Conservation (phyloP, 2,113 vertebrate genomes). For the Agelaius phoeniceus region DNA sequence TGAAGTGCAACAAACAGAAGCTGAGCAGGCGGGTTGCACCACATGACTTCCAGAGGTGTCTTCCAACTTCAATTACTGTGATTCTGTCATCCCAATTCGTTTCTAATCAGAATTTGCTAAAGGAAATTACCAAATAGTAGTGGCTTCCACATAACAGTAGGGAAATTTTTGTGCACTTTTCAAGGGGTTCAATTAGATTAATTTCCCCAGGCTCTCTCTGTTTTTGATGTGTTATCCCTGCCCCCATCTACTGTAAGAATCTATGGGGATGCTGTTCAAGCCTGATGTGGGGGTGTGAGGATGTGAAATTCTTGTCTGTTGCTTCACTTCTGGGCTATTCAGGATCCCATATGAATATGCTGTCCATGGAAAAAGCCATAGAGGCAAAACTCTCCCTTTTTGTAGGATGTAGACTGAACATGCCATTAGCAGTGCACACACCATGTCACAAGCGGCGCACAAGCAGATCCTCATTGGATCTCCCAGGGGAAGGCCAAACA, state of each 20-base stretch:
- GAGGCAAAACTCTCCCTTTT: neutral
- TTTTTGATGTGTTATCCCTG: neutral
- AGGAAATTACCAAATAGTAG: neutral
- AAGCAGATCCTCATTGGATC: rapidly evolving
- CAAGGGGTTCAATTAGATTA: neutral
- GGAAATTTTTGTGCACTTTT: neutral
- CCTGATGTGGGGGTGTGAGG: neutral
- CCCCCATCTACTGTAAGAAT: neutral
- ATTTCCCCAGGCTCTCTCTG: neutral
- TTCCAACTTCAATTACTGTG: neutral
- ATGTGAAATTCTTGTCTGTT: neutral
- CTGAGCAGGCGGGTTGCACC: neutral
- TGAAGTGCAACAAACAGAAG: neutral
- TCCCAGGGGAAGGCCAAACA: neutral
- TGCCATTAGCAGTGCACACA: rapidly evolving
- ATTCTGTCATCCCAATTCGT: neutral
- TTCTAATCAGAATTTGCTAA: neutral
- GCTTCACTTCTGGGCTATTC: neutral
- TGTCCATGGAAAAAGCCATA: neutral
- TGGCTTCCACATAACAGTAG: neutral
- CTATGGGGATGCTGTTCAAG: neutral
- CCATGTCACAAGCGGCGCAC: neutral
- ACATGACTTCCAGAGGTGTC: neutral
- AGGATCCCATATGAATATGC: neutral
- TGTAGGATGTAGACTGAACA: neutral